Base-by-base conservation (phyloP, 2,888 invertebrate species). In the Yponomeuta plumbellus region DNA sequence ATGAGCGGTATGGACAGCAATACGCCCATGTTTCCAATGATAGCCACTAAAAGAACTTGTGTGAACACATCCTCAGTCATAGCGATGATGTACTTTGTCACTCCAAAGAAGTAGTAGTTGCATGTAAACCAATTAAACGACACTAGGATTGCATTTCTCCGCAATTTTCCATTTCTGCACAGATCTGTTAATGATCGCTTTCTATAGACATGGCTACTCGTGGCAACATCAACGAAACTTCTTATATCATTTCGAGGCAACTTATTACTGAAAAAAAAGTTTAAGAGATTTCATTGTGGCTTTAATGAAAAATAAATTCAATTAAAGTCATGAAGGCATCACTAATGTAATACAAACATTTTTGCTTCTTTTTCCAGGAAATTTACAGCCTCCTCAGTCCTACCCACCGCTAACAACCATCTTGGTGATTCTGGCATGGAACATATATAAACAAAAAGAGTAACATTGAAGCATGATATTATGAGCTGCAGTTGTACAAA, bases 81-180 rank as follows among this genome's bases (percentile, higher is more conserved):
- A 8, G 4, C 3, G 21, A 40, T 34, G 17, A 59, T 57, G 21
- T 59, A 66, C 40, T 59, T 58, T 0, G 40, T n/a, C 39, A 97
- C 94, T 0, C 97, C 97, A 76, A 96, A 98, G 81, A 89, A 91
- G 72, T 88, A 91, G 71, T 97, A 93, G 61, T 97, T 96, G 69
- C 96, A 95, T 0, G 95, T 94, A 56, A 96, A 81, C 97, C 97
- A 97, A 76, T 95, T 94, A 73, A 94, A 94, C 64, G 94, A 93
- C 85, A 96, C 94, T 34, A 93, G 93, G 6, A 95, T 76, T 0
- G 95, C 95, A 75, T 95, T 95, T 67, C 92, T 85, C 66, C 96
- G 85, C 81, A 96, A 86, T 74, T 94, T 94, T 0, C 94, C 94
- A 0, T 93, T 94, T 20, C 93, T 89, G 70, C 96, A 92, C 61